A percentile compares a stretch with the other conserved stretches of the same genome.
Conservation (phyloP, 2,113 vertebrate species). For the Regulus satrapa region DNA sequence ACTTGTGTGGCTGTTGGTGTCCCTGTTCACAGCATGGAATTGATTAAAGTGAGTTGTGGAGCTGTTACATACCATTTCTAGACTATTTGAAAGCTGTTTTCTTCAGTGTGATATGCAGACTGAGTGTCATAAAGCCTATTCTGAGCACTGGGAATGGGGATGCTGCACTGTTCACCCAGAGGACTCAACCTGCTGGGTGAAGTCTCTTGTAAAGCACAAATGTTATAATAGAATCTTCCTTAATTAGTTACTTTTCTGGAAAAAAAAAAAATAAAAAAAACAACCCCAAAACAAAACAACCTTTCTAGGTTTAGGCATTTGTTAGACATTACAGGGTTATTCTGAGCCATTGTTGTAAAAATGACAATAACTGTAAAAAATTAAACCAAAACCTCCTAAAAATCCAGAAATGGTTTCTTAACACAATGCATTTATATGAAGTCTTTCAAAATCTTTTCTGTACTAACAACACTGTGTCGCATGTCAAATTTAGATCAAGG, state of each 20-base stretch:
- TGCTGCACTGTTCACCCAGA: background rate
- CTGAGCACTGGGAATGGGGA: background rate
- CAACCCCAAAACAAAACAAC: background rate
- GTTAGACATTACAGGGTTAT: background rate
- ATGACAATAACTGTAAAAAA: background rate
- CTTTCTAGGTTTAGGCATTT: background rate
- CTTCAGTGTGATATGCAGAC: background rate
- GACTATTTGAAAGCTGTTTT: background rate
- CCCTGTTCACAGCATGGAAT: background rate
- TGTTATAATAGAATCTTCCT: background rate
- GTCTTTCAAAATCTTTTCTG: background rate
- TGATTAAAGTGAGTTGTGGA: background rate
- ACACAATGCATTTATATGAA: background rate
- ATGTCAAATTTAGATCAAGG: background rate
- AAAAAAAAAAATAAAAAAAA: too few relatives aligned
- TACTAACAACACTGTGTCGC: background rate
- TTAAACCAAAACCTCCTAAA: background rate
- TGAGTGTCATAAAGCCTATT: background rate
- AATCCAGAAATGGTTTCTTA: background rate
- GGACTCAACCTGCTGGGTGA: background rate
- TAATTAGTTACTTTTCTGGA: background rate
- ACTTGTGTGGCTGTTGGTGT: background rate
- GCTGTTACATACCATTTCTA: background rate
- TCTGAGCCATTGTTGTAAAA: background rate
- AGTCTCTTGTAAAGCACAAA: background rate